A percentile compares a stretch with the other conserved stretches of the same genome.
Evolutionary conservation across 2,888 invertebrate species (phyloP).

Genomic region (Gasteruption jaculator): DNA sequence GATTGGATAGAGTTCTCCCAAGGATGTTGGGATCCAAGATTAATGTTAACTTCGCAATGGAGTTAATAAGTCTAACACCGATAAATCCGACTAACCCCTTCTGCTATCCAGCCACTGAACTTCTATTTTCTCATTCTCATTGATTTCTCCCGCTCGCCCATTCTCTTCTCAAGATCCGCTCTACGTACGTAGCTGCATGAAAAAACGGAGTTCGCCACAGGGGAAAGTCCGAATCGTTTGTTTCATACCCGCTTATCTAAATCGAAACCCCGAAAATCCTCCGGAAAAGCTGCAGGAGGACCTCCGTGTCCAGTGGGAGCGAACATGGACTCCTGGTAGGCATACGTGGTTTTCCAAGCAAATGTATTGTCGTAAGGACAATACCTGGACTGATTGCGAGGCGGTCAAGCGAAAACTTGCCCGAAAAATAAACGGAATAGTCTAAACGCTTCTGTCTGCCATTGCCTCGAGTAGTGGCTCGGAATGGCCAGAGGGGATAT

Average conservation of each 20-base stretch:
- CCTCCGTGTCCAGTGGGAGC: too few relatives aligned
- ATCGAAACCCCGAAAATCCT: slow-evolving; percentile 39
- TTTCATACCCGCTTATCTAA: slow-evolving; percentile 20
- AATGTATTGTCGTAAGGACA: slow-evolving; percentile 41
- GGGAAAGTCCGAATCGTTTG: neutral
- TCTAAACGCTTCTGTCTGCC: slow-evolving; percentile 30
- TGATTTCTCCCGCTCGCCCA: neutral
- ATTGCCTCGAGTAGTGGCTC: slow-evolving; percentile 37
- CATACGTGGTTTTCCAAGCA: too few relatives aligned
- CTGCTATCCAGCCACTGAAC: too few relatives aligned
- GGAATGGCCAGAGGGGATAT: slow-evolving; percentile 32
- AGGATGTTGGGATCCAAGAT: slow-evolving; percentile 32
- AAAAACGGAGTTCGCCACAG: slow-evolving; percentile 2
- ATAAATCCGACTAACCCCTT: slow-evolving; percentile 42
- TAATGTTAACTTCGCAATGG: slow-evolving; percentile 46
- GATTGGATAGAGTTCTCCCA: slow-evolving; percentile 29
- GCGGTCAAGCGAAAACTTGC: slow-evolving; percentile 42
- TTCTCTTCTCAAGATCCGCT: neutral
- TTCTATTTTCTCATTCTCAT: neutral
- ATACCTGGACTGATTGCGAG: slow-evolving; percentile 45
- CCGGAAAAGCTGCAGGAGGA: slow-evolving; percentile 26
- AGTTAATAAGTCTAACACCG: slow-evolving; percentile 46
- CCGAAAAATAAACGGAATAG: slow-evolving; percentile 44
- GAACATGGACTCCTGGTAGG: too few relatives aligned
- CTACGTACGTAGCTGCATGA: slow-evolving; percentile 2